Evolutionary conservation across 1,140 invertebrate genomes (phyloP).

Genomic region (Macrocentrus cingulum): DNA sequence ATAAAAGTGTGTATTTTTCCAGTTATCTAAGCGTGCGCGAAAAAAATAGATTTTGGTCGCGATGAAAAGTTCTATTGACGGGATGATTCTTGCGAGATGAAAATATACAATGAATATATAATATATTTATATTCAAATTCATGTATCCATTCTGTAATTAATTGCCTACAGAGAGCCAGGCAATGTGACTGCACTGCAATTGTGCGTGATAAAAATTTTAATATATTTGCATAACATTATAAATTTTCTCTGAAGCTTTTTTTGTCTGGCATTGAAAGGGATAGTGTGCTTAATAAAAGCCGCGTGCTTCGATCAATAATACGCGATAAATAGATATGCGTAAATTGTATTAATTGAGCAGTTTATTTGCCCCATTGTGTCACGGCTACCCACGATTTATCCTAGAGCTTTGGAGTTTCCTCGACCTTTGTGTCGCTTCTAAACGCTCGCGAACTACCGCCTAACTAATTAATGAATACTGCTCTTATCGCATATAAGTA

Average conservation of each 20-base stretch:
- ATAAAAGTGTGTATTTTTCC: background rate
- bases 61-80: too few relatives aligned
- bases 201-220: conserved; percentile 18
- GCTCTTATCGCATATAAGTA: too few relatives aligned
- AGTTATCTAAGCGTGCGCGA: too few relatives aligned
- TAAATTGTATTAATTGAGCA: conserved; percentile 22
- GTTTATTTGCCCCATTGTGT: conserved; percentile 34
- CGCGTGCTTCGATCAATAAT: conserved; percentile 9
- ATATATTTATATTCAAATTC: background rate
- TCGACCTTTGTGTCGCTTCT: too few relatives aligned
- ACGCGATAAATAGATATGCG: conserved; percentile 24
- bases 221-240: conserved; percentile 11
- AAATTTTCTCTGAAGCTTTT: conserved; percentile 13
- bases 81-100: background rate
- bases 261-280: background rate
- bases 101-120: conserved; percentile 14
- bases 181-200: conserved; percentile 27
- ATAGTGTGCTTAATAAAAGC: background rate
- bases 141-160: too few relatives aligned
- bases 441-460: too few relatives aligned
- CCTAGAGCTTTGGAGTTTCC: conserved; percentile 55
- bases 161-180: conserved; percentile 38
- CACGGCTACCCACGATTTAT: conserved; percentile 40
- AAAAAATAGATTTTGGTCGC: too few relatives aligned
- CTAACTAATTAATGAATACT: too few relatives aligned